Percentiles rank a stretch among this genome's conserved stretches.
These are phyloP conservation scores for Carcinoscorpius rotundicauda DNA, from an alignment of 1,140 invertebrate genomes.

Conservation along the genomic window DNA sequence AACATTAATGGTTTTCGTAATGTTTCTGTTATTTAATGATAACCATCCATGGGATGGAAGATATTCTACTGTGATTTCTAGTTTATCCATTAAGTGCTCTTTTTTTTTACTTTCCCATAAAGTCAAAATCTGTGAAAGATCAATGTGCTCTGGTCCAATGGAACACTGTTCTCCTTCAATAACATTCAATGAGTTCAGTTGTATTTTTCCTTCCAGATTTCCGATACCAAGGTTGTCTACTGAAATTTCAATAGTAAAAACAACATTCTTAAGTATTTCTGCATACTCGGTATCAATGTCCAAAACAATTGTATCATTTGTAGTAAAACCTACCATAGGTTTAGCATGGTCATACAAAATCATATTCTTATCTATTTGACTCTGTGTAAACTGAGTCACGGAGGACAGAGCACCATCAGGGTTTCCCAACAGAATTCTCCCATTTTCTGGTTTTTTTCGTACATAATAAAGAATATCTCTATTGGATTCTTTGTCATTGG, in stretches of 20 bases:
- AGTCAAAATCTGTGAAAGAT: constrained; percentile 57
- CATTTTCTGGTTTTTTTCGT: constrained; percentile 51
- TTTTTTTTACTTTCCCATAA: constrained; percentile 14
- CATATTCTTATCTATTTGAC: constrained; percentile 65
- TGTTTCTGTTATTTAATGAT: constrained; percentile 15
- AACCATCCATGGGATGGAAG: constrained; percentile 21
- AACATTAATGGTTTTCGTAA: constrained; percentile 2
- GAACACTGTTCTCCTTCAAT: constrained; percentile 63
- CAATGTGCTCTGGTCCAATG: constrained; percentile 45
- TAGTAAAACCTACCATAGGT: constrained; percentile 60
- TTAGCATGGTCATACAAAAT: constrained; percentile 80
- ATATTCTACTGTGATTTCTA: constrained; percentile 14
- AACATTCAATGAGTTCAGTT: constrained; percentile 48
- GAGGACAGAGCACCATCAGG: constrained; percentile 33
- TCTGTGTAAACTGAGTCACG: constrained; percentile 55
- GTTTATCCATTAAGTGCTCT: constrained; percentile 17
- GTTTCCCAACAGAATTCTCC: constrained; percentile 62
- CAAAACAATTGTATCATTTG: constrained; percentile 76
- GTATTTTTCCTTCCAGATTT: constrained; percentile 53
- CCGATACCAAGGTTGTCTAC: constrained; percentile 43
- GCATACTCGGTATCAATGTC: constrained; percentile 51
- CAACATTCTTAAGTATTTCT: constrained; percentile 31
- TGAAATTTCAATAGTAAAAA: constrained; percentile 75
- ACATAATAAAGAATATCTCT: constrained; percentile 57
- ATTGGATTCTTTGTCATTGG: constrained; percentile 44